Evolutionary conservation across 2,113 vertebrate genomes (phyloP), one percentile per base, ranked within the genome.

Genomic region (Monarcha castaneiventris): DNA sequence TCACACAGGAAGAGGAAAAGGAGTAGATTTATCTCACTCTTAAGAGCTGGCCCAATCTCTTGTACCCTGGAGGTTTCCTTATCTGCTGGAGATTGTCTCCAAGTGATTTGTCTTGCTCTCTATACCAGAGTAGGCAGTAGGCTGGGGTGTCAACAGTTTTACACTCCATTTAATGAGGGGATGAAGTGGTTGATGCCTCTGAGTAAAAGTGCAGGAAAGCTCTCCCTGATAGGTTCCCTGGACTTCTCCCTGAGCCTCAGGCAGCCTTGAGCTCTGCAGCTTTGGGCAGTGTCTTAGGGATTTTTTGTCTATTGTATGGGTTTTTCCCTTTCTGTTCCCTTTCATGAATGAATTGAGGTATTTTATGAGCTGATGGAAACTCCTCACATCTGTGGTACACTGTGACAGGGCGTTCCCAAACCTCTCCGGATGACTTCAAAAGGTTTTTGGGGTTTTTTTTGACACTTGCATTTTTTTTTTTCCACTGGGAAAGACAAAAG

Each of bases 231-330:
- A 19, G 16, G 8, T 76, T 64, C 73, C 16, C 48, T 71, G 37
- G 25, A 4, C 10, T 51, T 2, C 14, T 8, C 37, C 62, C 16
- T 7, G 2, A 64, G n/a, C 32, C n/a, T 87, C 46, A 16, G 46
- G 15, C 39, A 68, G 48, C 12, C 19, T 43, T 12, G n/a, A 56
- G 64, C 51, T 84, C 56, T 18, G 76, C 29, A 61, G 21, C 33
- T 87, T 54, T 23, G 52, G 17, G 37, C 87, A 61, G 11, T 61
- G 27, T 80, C 8, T 59, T 10, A 16, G 11, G 3, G 10, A 9
- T 0, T 13, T 52, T 62, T 41, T 19, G 4, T 37, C 55, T 39
- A 2, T 51, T 82, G 43, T 44, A 5, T 30, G 4, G 1, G 4
- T 8, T 39, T 44, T 30, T 7, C 2, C 6, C 3, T 37, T 46